Evolutionary conservation across 2,888 invertebrate genomes (phyloP), one percentile per base, ranked within the genome.

Genomic region (Synergus umbraculus): DNA sequence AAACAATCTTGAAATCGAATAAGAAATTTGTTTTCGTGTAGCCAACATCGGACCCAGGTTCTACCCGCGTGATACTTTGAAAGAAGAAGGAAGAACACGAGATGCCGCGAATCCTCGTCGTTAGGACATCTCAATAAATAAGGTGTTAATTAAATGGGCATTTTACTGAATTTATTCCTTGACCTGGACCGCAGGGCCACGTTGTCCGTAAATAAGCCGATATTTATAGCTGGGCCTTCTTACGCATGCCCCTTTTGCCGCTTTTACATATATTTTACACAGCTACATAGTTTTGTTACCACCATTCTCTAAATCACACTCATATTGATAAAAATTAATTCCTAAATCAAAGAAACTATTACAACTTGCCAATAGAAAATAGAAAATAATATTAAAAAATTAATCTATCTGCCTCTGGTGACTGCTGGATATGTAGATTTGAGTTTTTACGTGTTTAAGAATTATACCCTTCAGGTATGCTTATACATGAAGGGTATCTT

Each of bases 131-230:
- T 90, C 91, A 90, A 91, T 91, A 91, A 91, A 91, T 91, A 91
- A 91, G 90, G 90, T 90, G 91, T 90, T 91, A 91, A 91, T 91
- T 91, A 91, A 91, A 91, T 88, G 87, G 88, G 90, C 89, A 90
- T 90, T 91, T 91, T 88, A 86, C 84, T 90, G 88, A 88, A 91
- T 91, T 91, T 91, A 91, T 91, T 87, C 89, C 85, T 83, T 86
- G 80, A 82, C 84, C 82, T 76, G 81, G 82, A 81, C 79, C 78
- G 82, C 83, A 82, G 84, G 80, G 77, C 84, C 84, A 80, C 80
- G 83, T 81, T 84, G 87, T 88, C 87, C 89, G 90, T 91, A 91
- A 91, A 91, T 90, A 91, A 91, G 87, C 86, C 78, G 84, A 90
- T 91, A 91, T 91, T 91, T 91, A 91, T 91, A 88, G 90, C 88